Conservation (phyloP, 1,140 invertebrate species). For the Amyelois transitella region DNA sequence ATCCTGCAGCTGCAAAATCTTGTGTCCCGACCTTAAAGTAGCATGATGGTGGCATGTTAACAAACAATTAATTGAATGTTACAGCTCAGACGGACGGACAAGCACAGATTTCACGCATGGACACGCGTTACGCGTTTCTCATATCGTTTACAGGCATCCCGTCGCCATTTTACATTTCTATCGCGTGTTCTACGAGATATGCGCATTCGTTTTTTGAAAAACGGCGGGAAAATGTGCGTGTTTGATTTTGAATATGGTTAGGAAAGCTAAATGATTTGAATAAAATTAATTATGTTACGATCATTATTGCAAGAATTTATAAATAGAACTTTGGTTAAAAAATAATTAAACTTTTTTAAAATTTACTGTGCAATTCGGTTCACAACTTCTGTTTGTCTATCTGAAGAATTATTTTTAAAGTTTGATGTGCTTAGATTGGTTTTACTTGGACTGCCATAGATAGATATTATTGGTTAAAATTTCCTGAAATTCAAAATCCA, state of each 20-base stretch:
- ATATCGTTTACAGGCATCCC: slow-evolving; percentile 9
- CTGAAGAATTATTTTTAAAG: too few relatives aligned
- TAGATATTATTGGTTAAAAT: too few relatives aligned
- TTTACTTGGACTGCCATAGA: too few relatives aligned
- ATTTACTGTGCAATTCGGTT: too few relatives aligned
- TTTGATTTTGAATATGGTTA: not conserved
- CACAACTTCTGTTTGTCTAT: too few relatives aligned
- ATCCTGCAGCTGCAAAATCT: not conserved
- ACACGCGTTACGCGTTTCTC: slow-evolving; percentile 31
- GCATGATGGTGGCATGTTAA: slow-evolving; percentile 32
- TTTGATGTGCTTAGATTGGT: too few relatives aligned
- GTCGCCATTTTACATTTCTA: slow-evolving; percentile 3
- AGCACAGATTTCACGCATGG: slow-evolving; percentile 26
- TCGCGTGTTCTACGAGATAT: slow-evolving; percentile 1
- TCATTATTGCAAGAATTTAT: too few relatives aligned
- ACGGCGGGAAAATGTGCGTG: not conserved
- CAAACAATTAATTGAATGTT: slow-evolving; percentile 33
- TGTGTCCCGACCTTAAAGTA: not conserved
- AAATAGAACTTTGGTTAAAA: too few relatives aligned
- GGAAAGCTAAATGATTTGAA: too few relatives aligned
- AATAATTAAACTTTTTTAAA: too few relatives aligned
- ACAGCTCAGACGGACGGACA: slow-evolving; percentile 8
- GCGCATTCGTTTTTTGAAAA: not conserved
- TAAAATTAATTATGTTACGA: too few relatives aligned
- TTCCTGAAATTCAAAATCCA: too few relatives aligned